phyloP scores from a whole-genome alignment of 2,113 vertebrate species.

The Psittacus erithacus region DNA sequence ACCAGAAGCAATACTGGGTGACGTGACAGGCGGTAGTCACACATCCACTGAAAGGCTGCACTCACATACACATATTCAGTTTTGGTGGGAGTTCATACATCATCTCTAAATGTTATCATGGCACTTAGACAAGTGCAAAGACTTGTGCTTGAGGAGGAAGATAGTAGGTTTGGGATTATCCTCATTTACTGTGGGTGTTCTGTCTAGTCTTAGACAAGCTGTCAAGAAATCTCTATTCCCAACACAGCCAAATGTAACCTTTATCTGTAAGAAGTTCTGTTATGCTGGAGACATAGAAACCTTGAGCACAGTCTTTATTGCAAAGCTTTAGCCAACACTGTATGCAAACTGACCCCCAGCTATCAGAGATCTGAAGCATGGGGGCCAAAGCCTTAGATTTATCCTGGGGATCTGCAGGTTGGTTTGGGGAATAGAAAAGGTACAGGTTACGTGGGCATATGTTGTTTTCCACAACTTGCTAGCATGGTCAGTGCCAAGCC shows the following conservation, averaged over 20 bases:
- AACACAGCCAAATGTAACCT: neutral
- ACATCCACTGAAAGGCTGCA: neutral
- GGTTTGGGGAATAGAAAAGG: neutral
- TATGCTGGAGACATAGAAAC: neutral
- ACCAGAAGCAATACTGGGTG: neutral
- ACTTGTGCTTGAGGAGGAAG: neutral
- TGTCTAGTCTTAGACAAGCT: neutral
- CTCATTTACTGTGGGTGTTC: neutral
- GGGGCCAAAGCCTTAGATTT: neutral
- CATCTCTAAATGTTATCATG: neutral
- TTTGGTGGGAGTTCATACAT: neutral
- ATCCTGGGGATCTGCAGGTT: neutral
- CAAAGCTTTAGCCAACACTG: neutral
- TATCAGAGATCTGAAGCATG: neutral
- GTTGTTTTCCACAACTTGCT: neutral
- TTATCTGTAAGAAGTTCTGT: slow-evolving; percentile 15
- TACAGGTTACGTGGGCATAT: neutral
- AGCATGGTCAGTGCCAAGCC: neutral
- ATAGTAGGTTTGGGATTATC: neutral
- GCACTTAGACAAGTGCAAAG: slow-evolving; percentile 1
- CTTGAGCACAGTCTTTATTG: neutral
- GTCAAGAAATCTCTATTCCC: neutral
- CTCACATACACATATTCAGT: neutral
- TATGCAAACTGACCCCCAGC: neutral
- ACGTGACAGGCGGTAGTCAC: neutral